Percentiles rank a stretch among this genome's conserved stretches.
Conservation (phyloP, 2,888 invertebrate species). For the Chaetogeoica ovagalla region DNA sequence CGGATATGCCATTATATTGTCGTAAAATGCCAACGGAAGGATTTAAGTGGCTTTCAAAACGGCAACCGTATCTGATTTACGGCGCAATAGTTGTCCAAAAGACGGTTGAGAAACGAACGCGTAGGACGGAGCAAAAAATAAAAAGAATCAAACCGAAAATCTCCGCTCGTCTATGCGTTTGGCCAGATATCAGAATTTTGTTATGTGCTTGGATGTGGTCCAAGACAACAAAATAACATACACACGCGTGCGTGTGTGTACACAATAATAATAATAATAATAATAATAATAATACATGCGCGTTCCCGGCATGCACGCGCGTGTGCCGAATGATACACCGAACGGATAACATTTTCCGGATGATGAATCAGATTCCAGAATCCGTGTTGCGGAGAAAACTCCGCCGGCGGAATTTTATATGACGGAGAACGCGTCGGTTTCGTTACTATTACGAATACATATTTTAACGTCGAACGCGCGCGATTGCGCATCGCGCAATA, state of each 20-base stretch:
- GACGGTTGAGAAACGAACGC: neutral
- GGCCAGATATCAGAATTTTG: conserved; percentile 49
- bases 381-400: no score
- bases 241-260: neutral
- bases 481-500: no score
- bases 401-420: no score
- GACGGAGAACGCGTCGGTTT: no score
- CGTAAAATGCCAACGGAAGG: conserved; percentile 49
- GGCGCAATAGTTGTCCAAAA: conserved; percentile 47
- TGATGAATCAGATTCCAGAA: no score
- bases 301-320: no score
- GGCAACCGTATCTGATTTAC: conserved; percentile 42
- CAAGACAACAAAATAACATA: conserved; percentile 25
- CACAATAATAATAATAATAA: no score
- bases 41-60: conserved; percentile 51
- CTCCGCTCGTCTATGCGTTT: conserved; percentile 45
- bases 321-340: no score
- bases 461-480: no score
- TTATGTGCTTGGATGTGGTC: conserved; percentile 39
- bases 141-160: conserved; percentile 17
- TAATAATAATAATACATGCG: no score
- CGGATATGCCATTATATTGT: conserved; percentile 44
- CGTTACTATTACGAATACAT: no score
- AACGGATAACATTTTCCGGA: no score
- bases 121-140: neutral